These are phyloP conservation scores for Choreutis nemorana DNA, from an alignment of 2,888 invertebrate genomes.

Conservation along the genomic window DNA sequence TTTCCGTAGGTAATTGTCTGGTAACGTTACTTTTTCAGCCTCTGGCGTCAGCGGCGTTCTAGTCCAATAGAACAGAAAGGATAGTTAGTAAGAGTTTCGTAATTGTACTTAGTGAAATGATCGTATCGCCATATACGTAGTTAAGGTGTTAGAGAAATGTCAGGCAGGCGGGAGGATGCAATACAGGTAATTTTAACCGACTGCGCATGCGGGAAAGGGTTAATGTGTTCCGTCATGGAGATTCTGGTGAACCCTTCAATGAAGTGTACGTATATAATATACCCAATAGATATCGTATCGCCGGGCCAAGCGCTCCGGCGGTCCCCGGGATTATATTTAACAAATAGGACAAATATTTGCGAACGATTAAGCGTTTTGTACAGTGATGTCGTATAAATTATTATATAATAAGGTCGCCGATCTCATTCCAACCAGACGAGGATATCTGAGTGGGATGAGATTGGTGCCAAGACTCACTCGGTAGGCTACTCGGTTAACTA, in stretches of 20 bases:
- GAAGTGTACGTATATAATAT: constrained; percentile 60
- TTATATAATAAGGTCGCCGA: constrained; percentile 30
- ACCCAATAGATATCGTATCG: no score
- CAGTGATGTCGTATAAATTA: constrained; percentile 51
- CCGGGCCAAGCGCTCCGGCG: constrained; percentile 51
- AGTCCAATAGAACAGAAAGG: constrained; percentile 51
- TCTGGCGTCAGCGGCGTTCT: constrained; percentile 20
- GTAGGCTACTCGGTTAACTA: constrained; percentile 9
- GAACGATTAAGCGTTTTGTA: constrained; percentile 58
- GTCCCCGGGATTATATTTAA: constrained; percentile 24
- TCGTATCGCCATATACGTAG: constrained; percentile 56
- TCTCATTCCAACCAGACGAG: no score
- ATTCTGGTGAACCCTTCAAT: constrained; percentile 51
- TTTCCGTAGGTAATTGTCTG: constrained; percentile 42
- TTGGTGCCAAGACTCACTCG: constrained; percentile 31
- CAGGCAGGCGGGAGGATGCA: constrained; percentile 58
- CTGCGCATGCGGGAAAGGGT: constrained; percentile 5
- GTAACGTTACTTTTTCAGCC: constrained; percentile 23
- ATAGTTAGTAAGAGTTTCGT: constrained; percentile 47
- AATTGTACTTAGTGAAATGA: constrained; percentile 51
- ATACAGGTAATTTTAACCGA: no score
- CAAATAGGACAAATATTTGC: constrained; percentile 55
- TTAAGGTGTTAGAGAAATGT: constrained; percentile 46
- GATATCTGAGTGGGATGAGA: constrained; percentile 14
- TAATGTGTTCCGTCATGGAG: neutral